Evolutionary conservation across 2,797 vertebrate species (phyloP), one percentile per base, ranked within the genome.

Genomic region (Ammospiza maritima): DNA sequence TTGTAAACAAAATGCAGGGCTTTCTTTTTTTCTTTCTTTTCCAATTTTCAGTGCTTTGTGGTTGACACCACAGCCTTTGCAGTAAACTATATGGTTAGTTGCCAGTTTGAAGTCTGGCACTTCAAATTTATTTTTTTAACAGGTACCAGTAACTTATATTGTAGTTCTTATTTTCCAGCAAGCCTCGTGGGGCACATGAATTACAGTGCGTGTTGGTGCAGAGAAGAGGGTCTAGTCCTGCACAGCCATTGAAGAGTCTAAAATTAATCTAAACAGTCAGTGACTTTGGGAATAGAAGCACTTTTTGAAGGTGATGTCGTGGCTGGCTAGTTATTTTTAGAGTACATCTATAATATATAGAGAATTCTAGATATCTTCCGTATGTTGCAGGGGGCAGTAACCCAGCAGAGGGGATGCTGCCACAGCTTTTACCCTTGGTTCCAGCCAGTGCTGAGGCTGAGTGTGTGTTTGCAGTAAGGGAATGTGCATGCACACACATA

Each of bases 331-430:
- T 18, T 65, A 30, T 29, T 90, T 89, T 81, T 58, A 21, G 56
- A 66, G 10, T 51, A 48, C 9, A 29, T 29, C 7, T 40, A 61
- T 47, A 85, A 34, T 44, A 36, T 12, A 17, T 0, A 36, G 7
- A 48, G 19, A 86, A 29, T 72, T 69, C 42, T 47, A 61, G 19
- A 11, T 72, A 20, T 6, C 4, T 57, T 50, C 16, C 53, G 2
- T 47, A 7, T 56, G 6, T 50, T 4, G 1, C 2, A 4, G 3
- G 13, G 16, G 2, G 29, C 7, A n/a, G 13, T 19, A 88, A 36
- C 15, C 6, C 27, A 72, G 9, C 1, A 10, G 10, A 76, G 38
- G 11, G 20, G 34, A 54, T 60, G 16, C 19, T 80, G 57, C 34
- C 0, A 3, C 42, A 54, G 26, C 20, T 64, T 75, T 30, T 38